Base-by-base conservation (phyloP, 2,888 invertebrate species). In the Lucinisca nassula region DNA sequence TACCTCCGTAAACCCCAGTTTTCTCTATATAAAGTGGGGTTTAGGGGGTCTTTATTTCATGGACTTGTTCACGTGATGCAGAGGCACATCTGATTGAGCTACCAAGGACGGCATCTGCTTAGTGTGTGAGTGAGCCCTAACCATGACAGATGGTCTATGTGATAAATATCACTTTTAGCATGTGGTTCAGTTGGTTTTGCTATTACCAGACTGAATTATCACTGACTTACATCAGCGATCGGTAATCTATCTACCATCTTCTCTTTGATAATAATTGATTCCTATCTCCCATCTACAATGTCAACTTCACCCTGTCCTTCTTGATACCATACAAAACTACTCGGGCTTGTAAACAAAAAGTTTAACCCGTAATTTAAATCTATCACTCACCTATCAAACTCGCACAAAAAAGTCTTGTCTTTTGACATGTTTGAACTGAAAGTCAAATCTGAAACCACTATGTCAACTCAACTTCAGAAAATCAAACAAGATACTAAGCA, bases 351-450 rank as follows among this genome's bases (percentile, higher is more conserved):
- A 35, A 67, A 67, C 67, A 32, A 67, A 67, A 67, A 67, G 30
- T 27, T 67, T 67, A 67, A 35, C 67, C 27, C 6, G 21, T 30
- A 67, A 67, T 67, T 67, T 67, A 67, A 67, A 67, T 67, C 67
- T 21, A 67, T 67, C 67, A 67, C 17, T 67, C n/a, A n/a, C n/a
- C n/a, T n/a, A n/a, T 35, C 35, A 35, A 21, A 2, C 21, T 2
- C 3, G 6, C 24, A 17, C 21, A 67, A 67, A 67, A 67, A 35
- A 14, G 4, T 3, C 61, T 61, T 61, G 55, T 30, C 30, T 61
- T 61, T 61, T 30, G n/a, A n/a, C n/a, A n/a, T n/a, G n/a, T n/a
- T n/a, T 45, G 17, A 61, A 27, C 6, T 3, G 30, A 61, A 61
- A 61, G 61, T 61, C 61, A 61, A 61, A 27, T 61, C 27, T 61